Evolutionary conservation across 2,888 invertebrate genomes (phyloP).

Genomic region (Ennomos quercinarius): DNA sequence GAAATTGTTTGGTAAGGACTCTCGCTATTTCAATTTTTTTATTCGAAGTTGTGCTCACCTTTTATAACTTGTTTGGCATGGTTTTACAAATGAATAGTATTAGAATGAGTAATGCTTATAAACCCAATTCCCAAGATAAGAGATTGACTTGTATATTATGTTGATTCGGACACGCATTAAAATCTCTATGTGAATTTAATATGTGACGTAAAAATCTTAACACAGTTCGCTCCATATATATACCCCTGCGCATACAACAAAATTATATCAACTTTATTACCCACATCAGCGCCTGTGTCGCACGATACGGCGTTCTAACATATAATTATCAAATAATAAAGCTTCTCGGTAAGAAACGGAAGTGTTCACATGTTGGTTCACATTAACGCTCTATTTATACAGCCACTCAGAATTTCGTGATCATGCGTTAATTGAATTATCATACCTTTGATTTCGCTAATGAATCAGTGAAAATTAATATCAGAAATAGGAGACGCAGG

Average conservation of each 20-base stretch:
- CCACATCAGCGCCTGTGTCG: slow-evolving; percentile 53
- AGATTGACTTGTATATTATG: too few relatives aligned
- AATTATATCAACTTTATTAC: slow-evolving; percentile 68
- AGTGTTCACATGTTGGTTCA: slow-evolving; percentile 26
- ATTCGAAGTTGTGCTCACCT: too few relatives aligned
- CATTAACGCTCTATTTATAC: slow-evolving; percentile 36
- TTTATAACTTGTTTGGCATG: too few relatives aligned
- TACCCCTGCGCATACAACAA: slow-evolving; percentile 45
- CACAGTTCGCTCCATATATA: too few relatives aligned
- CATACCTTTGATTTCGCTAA: slow-evolving; percentile 3
- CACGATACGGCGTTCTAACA: slow-evolving; percentile 52
- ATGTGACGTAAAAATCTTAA: too few relatives aligned
- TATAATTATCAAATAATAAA: slow-evolving; percentile 47
- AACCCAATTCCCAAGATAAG: too few relatives aligned
- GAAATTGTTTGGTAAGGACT: too few relatives aligned
- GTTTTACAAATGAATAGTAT: too few relatives aligned
- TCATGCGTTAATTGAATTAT: slow-evolving; percentile 14
- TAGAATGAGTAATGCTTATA: too few relatives aligned
- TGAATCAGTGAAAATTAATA: slow-evolving; percentile 5
- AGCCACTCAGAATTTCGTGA: slow-evolving; percentile 17
- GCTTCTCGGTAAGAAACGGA: slow-evolving; percentile 37
- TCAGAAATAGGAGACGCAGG: slow-evolving; percentile 5
- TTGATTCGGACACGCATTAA: slow-evolving; percentile 1
- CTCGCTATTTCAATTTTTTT: too few relatives aligned
- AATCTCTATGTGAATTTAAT: slow-evolving; percentile 18